phyloP scores from a whole-genome alignment of 2,113 vertebrate genomes.

The Empidonax traillii region DNA sequence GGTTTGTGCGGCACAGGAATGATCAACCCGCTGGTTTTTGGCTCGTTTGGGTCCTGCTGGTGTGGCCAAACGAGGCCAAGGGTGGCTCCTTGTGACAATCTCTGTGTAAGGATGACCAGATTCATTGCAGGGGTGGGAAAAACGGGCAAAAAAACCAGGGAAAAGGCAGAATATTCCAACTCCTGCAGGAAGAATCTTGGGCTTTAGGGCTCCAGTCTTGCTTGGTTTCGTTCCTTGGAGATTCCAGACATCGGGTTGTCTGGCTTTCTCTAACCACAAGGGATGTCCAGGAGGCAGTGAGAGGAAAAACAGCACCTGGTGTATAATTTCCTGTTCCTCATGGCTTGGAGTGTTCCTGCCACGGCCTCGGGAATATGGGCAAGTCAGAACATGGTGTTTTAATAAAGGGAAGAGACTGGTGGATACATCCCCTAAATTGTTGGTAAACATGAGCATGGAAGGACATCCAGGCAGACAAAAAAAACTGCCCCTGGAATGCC shows the following conservation, averaged over 20 bases:
- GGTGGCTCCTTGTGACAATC: background rate
- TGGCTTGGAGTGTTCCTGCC: background rate
- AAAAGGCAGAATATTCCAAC: background rate
- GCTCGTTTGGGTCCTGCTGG: background rate
- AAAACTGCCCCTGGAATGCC: background rate
- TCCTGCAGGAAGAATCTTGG: background rate
- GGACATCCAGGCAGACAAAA: background rate
- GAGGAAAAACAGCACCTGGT: background rate
- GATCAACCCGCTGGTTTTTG: background rate
- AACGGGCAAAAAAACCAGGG: background rate
- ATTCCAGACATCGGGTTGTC: background rate
- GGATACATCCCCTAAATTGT: no score
- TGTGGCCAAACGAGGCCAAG: background rate
- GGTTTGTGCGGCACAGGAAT: background rate
- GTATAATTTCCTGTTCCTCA: accelerated
- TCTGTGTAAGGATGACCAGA: background rate
- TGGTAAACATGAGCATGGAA: background rate
- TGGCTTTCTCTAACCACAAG: background rate
- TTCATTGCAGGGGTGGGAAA: background rate
- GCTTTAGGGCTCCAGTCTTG: background rate
- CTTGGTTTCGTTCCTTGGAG: background rate
- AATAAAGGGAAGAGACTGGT: background rate
- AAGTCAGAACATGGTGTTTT: accelerated
- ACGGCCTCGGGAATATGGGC: accelerated
- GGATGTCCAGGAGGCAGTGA: background rate